These are phyloP conservation scores for Oreocharis arfaki DNA, from an alignment of 2,113 vertebrate genomes.

Conservation along the genomic window DNA sequence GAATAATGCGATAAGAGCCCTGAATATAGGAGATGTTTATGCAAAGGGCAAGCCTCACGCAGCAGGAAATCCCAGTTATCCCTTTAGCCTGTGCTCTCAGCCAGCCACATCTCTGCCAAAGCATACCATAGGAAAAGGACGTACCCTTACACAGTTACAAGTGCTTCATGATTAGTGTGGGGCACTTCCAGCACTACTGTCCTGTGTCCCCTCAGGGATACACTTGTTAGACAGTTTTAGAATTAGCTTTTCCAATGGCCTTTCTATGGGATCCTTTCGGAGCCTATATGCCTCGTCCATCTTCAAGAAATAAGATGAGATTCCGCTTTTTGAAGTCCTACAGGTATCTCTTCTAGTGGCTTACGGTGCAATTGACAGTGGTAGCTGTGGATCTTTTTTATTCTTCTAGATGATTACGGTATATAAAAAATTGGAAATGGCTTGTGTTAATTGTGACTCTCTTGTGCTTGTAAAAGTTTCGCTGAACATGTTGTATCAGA, in stretches of 20 bases:
- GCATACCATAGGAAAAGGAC: slow-evolving; percentile 52
- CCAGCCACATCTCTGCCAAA: slow-evolving; percentile 50
- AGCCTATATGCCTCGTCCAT: slow-evolving; percentile 39
- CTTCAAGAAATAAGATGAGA: slow-evolving; percentile 74
- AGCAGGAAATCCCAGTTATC: slow-evolving; percentile 76
- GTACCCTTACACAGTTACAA: slow-evolving; percentile 58
- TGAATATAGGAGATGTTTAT: slow-evolving; percentile 67
- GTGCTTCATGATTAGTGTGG: slow-evolving; percentile 36
- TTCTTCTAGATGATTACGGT: background rate
- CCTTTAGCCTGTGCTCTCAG: slow-evolving; percentile 52
- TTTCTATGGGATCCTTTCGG: slow-evolving; percentile 72
- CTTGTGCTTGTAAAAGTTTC: background rate
- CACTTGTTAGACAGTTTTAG: background rate
- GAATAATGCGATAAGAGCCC: slow-evolving; percentile 67
- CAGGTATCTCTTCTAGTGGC: slow-evolving; percentile 74
- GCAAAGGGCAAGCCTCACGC: slow-evolving; percentile 71
- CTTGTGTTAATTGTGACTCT: background rate
- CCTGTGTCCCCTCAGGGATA: background rate
- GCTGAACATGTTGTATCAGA: background rate
- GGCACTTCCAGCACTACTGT: background rate
- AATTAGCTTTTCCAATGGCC: slow-evolving; percentile 68
- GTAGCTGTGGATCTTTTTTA: background rate
- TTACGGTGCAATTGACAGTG: background rate
- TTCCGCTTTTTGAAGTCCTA: slow-evolving; percentile 81
- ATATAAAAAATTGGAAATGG: background rate